Evolutionary conservation across 92 coral and sea anemone genomes (phyloP).

Genomic region (Parazoanthus swiftii): DNA sequence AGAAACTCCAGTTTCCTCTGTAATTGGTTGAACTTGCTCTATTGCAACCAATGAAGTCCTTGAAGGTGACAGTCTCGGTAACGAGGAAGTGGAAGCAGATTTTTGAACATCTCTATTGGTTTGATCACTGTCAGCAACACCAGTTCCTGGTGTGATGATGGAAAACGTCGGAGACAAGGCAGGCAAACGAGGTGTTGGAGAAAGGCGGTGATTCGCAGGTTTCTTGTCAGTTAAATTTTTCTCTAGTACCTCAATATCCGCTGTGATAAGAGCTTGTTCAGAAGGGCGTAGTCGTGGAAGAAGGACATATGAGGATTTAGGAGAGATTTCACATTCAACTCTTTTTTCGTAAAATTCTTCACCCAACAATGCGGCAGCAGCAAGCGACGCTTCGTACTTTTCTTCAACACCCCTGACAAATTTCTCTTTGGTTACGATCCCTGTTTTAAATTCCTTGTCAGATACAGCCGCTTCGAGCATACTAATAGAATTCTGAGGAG

Average conservation of each 20-base stretch:
- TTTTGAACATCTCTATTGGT: not conserved
- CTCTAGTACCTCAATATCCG: slow-evolving; percentile 44
- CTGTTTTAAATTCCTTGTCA: not conserved
- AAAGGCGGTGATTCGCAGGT: slow-evolving; percentile 22
- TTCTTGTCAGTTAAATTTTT: not conserved
- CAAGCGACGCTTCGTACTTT: not conserved
- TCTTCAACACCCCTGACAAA: not conserved
- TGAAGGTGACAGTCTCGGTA: slow-evolving; percentile 24
- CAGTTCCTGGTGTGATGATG: slow-evolving; percentile 38
- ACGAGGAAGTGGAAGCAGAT: slow-evolving; percentile 5
- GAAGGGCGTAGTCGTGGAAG: slow-evolving; percentile 79
- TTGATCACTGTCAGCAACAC: not conserved
- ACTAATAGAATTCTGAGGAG: not conserved
- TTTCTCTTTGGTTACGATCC: not conserved
- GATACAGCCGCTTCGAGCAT: not conserved
- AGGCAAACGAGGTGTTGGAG: slow-evolving; percentile 51
- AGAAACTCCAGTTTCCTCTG: not conserved
- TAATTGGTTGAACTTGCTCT: slow-evolving; percentile 4
- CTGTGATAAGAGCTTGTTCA: slow-evolving; percentile 59
- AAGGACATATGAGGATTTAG: slow-evolving; percentile 78
- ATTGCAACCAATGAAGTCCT: slow-evolving; percentile 19
- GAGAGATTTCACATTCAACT: slow-evolving; percentile 69
- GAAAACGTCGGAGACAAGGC: slow-evolving; percentile 54
- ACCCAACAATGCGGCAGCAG: not conserved
- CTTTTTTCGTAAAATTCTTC: slow-evolving; percentile 11